A percentile compares a stretch with the other conserved stretches of the same genome.
Conservation (phyloP, 2,113 vertebrate genomes). For the Cyprinodon variegatus region DNA sequence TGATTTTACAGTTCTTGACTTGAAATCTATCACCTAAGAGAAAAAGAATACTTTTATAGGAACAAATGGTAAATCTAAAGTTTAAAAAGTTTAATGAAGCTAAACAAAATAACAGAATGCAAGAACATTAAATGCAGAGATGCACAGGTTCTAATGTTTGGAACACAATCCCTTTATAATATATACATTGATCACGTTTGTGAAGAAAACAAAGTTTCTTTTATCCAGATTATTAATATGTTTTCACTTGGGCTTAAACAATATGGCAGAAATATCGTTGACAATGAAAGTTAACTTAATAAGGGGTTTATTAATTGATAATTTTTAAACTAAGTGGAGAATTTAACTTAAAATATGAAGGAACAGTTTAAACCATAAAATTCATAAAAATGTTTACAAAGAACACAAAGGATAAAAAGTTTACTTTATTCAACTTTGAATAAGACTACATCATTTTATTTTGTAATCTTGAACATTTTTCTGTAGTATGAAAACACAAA, state of each 20-base stretch:
- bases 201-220: not conserved
- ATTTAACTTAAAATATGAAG: too few species aligned
- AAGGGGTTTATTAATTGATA: not conserved
- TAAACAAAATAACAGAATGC: not conserved
- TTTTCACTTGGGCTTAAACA: not conserved
- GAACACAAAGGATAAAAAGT: not conserved
- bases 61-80: not conserved
- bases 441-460: not conserved
- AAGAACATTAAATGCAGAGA: not conserved
- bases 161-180: not conserved
- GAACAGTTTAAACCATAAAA: too few species aligned
- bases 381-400: not conserved
- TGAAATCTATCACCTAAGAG: constrained; percentile 86
- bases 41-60: constrained; percentile 1
- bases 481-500: too few species aligned
- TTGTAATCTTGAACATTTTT: too few species aligned
- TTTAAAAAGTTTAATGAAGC: not conserved
- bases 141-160: not conserved
- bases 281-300: not conserved
- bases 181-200: not conserved
- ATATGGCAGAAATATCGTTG: not conserved
- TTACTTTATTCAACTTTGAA: not conserved
- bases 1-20: constrained; percentile 83
- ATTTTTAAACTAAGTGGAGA: not conserved
- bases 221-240: not conserved